Evolutionary conservation across 2,797 vertebrate species (phyloP), one percentile per base, ranked within the genome.

Genomic region (Champsocephalus esox): DNA sequence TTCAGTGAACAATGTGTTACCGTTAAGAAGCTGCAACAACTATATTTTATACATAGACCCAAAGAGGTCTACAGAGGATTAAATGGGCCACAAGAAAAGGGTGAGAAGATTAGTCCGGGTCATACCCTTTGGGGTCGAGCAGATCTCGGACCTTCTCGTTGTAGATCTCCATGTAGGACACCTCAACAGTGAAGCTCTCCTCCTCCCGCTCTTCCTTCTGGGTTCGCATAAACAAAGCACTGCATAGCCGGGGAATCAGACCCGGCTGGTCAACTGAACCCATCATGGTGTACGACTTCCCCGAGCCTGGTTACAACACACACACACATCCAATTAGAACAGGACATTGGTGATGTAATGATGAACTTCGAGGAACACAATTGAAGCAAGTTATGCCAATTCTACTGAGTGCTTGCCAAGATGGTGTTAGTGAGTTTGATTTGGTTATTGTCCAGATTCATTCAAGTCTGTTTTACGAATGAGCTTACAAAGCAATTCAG

Each of bases 101-200:
- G 1, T 21, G 32, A 1, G 44, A 63, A 17, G 24, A 16, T 19
- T 3, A 52, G 2, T 13, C 1, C 8, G 9, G 10, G 32, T 71
- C 88, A 2, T 92, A 98, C 96, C 97, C 96, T 95, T 99, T 99
- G 48, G 98, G 98, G 88, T 99, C 98, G 19, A 99, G 95, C 75
- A 99, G 96, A 85, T 99, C 98, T 75, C 98, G 94, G 87, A 99
- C 98, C 81, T 98, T 98, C 89, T 99, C 98, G 7, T 99, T 99
- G 91, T 99, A 99, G 88, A 99, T 99, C 94, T 99, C 98, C 98
- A 99, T 98, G 92, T 95, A 99, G 58, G 98, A 99, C 8, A 99
- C 98, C 92, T 99, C 97, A 3, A 98, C 96, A 77, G 96, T 97
- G 84, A 98, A 97, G 84, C 95, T 95, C 90, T 98, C 96, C 74